A percentile compares a stretch with the other conserved stretches of the same genome.
Conservation (phyloP, 1,140 invertebrate species). For the Tachypleus tridentatus region DNA sequence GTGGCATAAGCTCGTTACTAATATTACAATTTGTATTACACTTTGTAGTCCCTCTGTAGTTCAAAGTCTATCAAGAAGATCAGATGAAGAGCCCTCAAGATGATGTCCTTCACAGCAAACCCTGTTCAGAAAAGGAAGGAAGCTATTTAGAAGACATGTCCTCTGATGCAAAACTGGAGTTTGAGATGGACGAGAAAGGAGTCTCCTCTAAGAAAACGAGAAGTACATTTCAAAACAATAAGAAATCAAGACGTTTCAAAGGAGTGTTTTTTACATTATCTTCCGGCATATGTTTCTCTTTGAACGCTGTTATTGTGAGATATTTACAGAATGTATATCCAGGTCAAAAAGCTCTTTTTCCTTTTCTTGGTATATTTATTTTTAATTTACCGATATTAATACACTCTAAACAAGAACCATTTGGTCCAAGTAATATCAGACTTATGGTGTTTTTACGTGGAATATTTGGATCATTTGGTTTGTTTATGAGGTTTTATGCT, state of each 20-base stretch:
- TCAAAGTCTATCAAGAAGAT: no score
- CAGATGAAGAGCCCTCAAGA: no score
- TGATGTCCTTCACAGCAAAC: no score
- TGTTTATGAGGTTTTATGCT: slow-evolving; percentile 46
- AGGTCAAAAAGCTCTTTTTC: slow-evolving; percentile 70
- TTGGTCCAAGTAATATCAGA: not conserved
- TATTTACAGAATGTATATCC: slow-evolving; percentile 52
- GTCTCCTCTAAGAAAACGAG: no score
- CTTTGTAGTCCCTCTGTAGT: no score
- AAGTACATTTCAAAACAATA: not conserved
- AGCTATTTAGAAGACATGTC: no score
- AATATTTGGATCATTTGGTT: slow-evolving; percentile 22
- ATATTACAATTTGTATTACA: no score
- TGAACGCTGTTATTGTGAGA: slow-evolving; percentile 80
- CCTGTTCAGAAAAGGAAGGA: no score
- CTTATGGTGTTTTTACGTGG: slow-evolving; percentile 21
- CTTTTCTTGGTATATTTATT: slow-evolving; percentile 64
- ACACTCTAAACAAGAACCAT: slow-evolving; percentile 17
- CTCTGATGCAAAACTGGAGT: no score
- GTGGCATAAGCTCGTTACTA: no score
- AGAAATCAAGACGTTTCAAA: slow-evolving; percentile 21
- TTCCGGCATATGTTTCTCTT: slow-evolving; percentile 73
- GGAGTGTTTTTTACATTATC: slow-evolving; percentile 24
- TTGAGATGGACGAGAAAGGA: no score
- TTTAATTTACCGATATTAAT: slow-evolving; percentile 51